phyloP scores from a whole-genome alignment of 2,888 invertebrate species.

The Eristalinus aeneus region DNA sequence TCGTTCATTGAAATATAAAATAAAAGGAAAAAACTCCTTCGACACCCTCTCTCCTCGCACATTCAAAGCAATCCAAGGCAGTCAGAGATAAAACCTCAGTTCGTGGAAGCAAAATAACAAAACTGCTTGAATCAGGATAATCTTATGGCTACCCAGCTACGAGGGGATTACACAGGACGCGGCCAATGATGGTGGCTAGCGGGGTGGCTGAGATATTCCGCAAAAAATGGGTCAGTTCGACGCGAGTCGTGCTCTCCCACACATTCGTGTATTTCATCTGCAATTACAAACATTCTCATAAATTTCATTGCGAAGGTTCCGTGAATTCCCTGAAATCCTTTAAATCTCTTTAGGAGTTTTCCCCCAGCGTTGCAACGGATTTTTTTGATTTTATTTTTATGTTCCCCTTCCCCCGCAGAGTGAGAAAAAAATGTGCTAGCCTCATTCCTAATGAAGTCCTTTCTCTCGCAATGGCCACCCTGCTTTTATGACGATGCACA shows the following conservation, averaged over 20 bases:
- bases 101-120: background rate
- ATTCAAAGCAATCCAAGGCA: conserved; percentile 17
- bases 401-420: background rate
- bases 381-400: background rate
- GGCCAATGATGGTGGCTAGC: background rate
- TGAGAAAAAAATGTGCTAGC: conserved; percentile 30
- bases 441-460: conserved; percentile 64
- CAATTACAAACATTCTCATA: conserved; percentile 64
- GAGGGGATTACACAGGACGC: conserved; percentile 8
- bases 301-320: conserved; percentile 49
- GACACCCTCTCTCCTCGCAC: background rate
- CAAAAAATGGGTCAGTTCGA: conserved; percentile 58
- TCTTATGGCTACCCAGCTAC: conserved; percentile 40
- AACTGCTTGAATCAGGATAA: conserved; percentile 57
- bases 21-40: background rate
- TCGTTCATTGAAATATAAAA: background rate
- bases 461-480: conserved; percentile 43
- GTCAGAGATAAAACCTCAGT: conserved; percentile 54
- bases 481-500: background rate
- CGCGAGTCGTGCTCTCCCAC: conserved; percentile 40
- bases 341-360: conserved; percentile 50
- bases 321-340: conserved; percentile 47
- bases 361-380: conserved; percentile 34
- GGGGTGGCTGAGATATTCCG: background rate
- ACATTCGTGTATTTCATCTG: conserved; percentile 54